Evolutionary conservation across 2,888 invertebrate species (phyloP).

Genomic region (Baccha elongata): DNA sequence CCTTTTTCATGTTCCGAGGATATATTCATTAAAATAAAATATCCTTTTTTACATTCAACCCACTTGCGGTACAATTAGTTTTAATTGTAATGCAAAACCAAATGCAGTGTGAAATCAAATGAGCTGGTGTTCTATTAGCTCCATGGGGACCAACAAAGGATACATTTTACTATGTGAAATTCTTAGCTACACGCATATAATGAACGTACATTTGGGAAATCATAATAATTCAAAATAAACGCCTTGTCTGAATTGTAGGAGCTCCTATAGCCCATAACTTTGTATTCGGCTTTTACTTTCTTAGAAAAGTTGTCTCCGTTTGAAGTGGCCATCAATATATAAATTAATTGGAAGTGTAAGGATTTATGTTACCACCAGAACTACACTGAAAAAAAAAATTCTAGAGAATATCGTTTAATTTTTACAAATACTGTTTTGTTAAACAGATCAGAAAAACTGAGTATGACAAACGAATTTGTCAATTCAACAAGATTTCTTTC

Average conservation of each 20-base stretch:
- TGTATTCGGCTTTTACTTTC: neutral
- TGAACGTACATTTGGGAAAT: neutral
- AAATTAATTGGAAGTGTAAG: neutral
- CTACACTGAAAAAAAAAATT: neutral
- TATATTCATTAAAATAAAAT: slow-evolving; percentile 34
- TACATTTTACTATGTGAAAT: neutral
- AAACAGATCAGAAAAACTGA: too few relatives aligned
- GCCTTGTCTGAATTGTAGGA: neutral
- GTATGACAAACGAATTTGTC: too few relatives aligned
- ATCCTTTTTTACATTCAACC: slow-evolving; percentile 11
- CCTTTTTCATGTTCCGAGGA: slow-evolving; percentile 15
- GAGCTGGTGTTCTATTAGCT: slow-evolving; percentile 16
- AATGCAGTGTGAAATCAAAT: slow-evolving; percentile 32
- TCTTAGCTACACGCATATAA: neutral
- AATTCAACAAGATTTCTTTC: too few relatives aligned
- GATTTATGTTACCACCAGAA: neutral
- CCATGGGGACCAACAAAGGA: neutral
- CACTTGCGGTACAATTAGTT: slow-evolving; percentile 35
- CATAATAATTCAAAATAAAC: neutral
- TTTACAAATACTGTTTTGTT: too few relatives aligned
- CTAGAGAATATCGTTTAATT: too few relatives aligned
- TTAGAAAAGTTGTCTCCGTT: neutral
- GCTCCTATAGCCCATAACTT: neutral
- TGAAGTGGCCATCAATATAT: neutral
- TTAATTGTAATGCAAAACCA: slow-evolving; percentile 57